These are phyloP conservation scores for Poeciliopsis retropinna DNA, from an alignment of 2,113 vertebrate genomes.

Conservation along the genomic window DNA sequence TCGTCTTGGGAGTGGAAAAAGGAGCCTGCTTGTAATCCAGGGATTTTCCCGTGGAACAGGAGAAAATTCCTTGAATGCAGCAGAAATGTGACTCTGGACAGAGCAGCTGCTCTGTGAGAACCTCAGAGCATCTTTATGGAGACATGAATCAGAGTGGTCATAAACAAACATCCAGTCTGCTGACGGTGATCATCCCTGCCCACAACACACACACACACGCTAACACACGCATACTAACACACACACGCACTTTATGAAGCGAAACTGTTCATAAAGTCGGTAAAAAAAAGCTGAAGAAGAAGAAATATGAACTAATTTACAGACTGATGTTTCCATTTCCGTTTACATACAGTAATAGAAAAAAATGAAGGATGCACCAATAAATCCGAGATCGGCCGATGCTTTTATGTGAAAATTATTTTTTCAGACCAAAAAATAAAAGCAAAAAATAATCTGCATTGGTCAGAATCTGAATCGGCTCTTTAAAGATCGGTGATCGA, in stretches of 20 bases:
- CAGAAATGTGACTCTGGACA: background rate
- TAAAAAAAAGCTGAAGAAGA: conserved; percentile 32
- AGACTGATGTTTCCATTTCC: too few relatives aligned
- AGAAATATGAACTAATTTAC: conserved; percentile 11
- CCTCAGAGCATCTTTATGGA: conserved; percentile 40
- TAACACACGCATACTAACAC: background rate
- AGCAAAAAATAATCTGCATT: too few relatives aligned
- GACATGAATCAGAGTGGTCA: conserved; percentile 34
- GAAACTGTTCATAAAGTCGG: background rate
- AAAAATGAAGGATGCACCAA: too few relatives aligned
- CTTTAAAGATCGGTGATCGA: too few relatives aligned
- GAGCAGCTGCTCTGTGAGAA: conserved; percentile 37
- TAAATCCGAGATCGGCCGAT: too few relatives aligned
- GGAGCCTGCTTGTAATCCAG: background rate
- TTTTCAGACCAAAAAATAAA: too few relatives aligned
- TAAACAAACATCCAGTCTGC: conserved; percentile 56
- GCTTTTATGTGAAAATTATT: too few relatives aligned
- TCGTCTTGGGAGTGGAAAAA: background rate
- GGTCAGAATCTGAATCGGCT: too few relatives aligned
- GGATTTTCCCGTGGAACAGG: background rate
- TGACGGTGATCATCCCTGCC: conserved; percentile 4
- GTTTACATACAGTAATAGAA: too few relatives aligned
- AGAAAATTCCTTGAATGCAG: background rate
- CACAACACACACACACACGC: conserved; percentile 10
- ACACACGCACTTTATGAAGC: too few relatives aligned